A percentile compares a stretch with the other conserved stretches of the same genome.
These are phyloP conservation scores for Smittia sp. DNA, from an alignment of 2,888 invertebrate species.

Conservation along the genomic window DNA sequence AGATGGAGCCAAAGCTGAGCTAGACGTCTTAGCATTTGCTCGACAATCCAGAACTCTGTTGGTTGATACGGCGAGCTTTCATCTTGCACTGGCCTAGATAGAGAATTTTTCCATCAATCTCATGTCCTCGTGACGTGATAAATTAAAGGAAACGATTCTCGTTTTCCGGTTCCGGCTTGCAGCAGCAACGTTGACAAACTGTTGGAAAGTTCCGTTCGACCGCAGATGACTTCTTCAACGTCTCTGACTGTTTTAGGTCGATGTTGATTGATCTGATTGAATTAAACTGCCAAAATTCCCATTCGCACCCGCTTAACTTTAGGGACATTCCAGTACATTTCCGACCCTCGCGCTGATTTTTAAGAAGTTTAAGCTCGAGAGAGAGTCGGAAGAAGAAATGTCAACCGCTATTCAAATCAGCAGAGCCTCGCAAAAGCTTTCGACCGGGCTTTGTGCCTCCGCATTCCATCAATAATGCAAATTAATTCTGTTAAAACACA, in stretches of 20 bases:
- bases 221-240: not conserved
- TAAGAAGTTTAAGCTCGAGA: no score
- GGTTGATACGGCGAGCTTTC: not conserved
- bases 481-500: not conserved
- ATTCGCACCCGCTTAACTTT: no score
- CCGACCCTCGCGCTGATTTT: no score
- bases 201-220: not conserved
- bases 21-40: no score
- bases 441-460: not conserved
- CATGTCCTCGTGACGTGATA: not conserved
- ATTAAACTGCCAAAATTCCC: no score
- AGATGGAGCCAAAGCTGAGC: no score
- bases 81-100: not conserved
- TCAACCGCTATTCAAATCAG: no score
- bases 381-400: no score
- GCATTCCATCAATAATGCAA: not conserved
- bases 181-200: not conserved
- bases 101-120: slow-evolving; percentile 5
- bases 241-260: slow-evolving; percentile 2
- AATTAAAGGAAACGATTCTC: not conserved
- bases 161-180: not conserved
- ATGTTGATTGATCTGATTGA: slow-evolving; percentile 1
- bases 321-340: no score
- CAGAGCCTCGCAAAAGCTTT: no score
- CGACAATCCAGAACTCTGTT: not conserved